These are phyloP conservation scores for Diacarnus erythraeanus DNA, from an alignment of 37 sponge, comb jelly and placozoan species.

Conservation along the genomic window DNA sequence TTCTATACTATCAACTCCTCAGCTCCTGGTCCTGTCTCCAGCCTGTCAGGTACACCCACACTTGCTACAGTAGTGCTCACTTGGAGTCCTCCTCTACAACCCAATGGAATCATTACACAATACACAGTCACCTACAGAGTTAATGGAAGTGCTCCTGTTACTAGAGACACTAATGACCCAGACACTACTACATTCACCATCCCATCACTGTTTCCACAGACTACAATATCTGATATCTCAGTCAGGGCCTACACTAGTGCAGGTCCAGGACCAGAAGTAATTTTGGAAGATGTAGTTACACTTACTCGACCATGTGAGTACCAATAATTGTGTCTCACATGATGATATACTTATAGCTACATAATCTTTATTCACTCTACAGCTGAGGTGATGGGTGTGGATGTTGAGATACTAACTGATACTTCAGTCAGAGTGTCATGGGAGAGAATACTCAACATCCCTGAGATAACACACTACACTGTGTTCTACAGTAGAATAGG, in stretches of 20 bases:
- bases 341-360: too few species aligned
- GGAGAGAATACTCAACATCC: not conserved
- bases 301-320: not conserved
- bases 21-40: not conserved
- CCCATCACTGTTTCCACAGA: not conserved
- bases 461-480: not conserved
- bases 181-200: not conserved
- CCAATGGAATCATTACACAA: not conserved
- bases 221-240: not conserved
- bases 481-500: not conserved
- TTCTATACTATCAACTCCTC: too few species aligned
- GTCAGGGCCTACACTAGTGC: not conserved
- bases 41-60: not conserved
- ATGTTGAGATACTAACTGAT: not conserved
- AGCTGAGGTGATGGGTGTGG: not conserved
- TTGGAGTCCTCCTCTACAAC: not conserved
- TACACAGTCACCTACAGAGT: not conserved
- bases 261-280: not conserved
- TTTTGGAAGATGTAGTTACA: too few species aligned
- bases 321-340: too few species aligned
- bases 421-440: not conserved
- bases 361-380: too few species aligned
- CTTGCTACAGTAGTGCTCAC: not conserved
- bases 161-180: not conserved
- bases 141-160: not conserved